These are phyloP conservation scores for Bradypus variegatus DNA, from an alignment of 2,797 vertebrate genomes.

Conservation along the genomic window DNA sequence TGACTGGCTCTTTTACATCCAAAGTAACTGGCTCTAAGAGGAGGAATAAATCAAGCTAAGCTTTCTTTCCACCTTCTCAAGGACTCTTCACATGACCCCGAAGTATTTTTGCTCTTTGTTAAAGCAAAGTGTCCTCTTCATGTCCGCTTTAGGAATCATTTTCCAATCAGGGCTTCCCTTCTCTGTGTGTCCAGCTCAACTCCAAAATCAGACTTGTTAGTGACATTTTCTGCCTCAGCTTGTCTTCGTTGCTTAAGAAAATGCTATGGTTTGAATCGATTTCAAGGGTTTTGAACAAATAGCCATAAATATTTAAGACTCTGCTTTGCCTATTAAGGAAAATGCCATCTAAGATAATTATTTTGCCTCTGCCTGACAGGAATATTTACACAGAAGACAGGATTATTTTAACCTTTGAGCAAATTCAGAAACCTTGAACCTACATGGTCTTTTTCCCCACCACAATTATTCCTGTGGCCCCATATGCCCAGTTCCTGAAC, in stretches of 20 bases:
- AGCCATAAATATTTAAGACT: slow-evolving; percentile 57
- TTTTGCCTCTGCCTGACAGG: slow-evolving; percentile 41
- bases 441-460: neutral
- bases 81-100: neutral
- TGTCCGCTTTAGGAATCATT: neutral
- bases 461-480: neutral
- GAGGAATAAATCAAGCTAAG: neutral
- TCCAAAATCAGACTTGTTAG: neutral
- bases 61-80: neutral
- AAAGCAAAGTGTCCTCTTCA: neutral
- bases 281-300: slow-evolving; percentile 62
- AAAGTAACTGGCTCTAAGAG: neutral
- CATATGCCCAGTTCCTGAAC: neutral
- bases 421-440: neutral
- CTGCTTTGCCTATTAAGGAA: slow-evolving; percentile 48
- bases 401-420: slow-evolving; percentile 38
- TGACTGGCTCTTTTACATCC: fast-evolving
- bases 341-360: slow-evolving; percentile 38
- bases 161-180: no score
- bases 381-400: slow-evolving; percentile 28
- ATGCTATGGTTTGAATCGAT: slow-evolving; percentile 49
- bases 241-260: slow-evolving; percentile 47
- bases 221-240: slow-evolving; percentile 15
- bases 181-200: neutral
- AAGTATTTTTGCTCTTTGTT: neutral